Evolutionary conservation across 1,140 invertebrate genomes (phyloP), one percentile per base, ranked within the genome.

Genomic region (Caerostris darwini): DNA sequence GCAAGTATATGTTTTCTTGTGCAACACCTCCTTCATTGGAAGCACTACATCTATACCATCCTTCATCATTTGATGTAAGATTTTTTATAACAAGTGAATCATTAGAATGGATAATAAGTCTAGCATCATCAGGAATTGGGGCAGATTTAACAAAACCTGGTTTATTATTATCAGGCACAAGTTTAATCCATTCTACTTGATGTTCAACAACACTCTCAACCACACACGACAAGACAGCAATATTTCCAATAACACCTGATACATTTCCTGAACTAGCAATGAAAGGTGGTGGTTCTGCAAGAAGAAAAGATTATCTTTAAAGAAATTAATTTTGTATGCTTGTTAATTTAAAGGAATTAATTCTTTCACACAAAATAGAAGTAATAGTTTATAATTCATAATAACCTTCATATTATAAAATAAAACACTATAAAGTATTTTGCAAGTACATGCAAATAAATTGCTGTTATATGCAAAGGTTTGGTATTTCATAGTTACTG

Each of bases 221-320:
- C 82, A 95, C 94, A 95, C 97, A 97, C 7, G 95, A 95, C 19
- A 97, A 93, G 7, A 96, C 94, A 34, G 96, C 96, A n/a, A 95
- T 92, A 5, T 95, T 90, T 57, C 96, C 96, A 7, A 96, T 95
- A 19, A 96, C 94, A 0, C 96, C 96, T 7, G 96, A 96, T 5
- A 96, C 96, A 95, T 97, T 97, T 81, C 95, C 85, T 19, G 96
- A 95, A 5, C 95, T 95, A 5, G 95, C 91, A 17, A 97, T 96
- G 8, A 95, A 95, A 12, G 97, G 97, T 3, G 97, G 96, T 8
- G 96, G 96, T 94, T 97, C 97, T 97, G 95, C 77, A 95, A 91
- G 57, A 57, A 57, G 3, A 34, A 77, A 77, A 12, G 7, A 59
- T 86, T 56, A n/a, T 34, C 34, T 57, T 7, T 56, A 59, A 3